Percentiles rank a stretch among this genome's conserved stretches.
Conservation (phyloP, 2,888 invertebrate genomes). For the Epistrophe grossulariae region DNA sequence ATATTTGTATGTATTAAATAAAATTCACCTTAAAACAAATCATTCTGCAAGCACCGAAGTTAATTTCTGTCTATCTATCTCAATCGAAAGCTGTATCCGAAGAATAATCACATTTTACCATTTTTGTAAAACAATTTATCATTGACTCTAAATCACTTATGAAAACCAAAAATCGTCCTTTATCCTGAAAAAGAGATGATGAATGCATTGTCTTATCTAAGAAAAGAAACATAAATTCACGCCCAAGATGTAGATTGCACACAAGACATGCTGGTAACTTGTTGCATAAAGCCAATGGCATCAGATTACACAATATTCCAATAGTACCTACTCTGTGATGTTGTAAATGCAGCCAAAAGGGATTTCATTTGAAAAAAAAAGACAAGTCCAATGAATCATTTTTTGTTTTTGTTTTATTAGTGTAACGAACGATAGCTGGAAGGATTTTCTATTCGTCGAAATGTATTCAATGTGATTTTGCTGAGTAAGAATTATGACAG, state of each 20-base stretch:
- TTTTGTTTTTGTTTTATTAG: slow-evolving; percentile 11
- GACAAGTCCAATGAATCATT: slow-evolving; percentile 40
- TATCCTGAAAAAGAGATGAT: slow-evolving; percentile 23
- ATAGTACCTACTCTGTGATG: not conserved
- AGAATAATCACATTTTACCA: too few species aligned
- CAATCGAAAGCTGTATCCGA: too few species aligned
- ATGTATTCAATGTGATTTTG: slow-evolving; percentile 11
- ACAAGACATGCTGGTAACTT: slow-evolving; percentile 28
- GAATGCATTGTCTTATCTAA: slow-evolving; percentile 33
- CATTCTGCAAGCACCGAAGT: too few species aligned
- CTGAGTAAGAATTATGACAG: slow-evolving; percentile 23
- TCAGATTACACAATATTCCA: slow-evolving; percentile 47
- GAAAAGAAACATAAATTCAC: slow-evolving; percentile 36
- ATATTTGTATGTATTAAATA: too few species aligned
- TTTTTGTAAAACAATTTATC: not conserved
- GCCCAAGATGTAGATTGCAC: slow-evolving; percentile 33
- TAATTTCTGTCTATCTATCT: too few species aligned
- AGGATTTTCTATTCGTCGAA: not conserved
- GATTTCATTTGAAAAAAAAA: slow-evolving; percentile 32
- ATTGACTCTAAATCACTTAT: slow-evolving; percentile 21
- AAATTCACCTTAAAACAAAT: too few species aligned
- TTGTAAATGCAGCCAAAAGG: slow-evolving; percentile 4
- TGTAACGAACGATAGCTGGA: slow-evolving; percentile 20
- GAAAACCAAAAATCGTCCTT: slow-evolving; percentile 16
- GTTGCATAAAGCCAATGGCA: slow-evolving; percentile 22